A percentile compares a stretch with the other conserved stretches of the same genome.
Evolutionary conservation across 1,140 invertebrate species (phyloP).

Genomic region (Nomia melanderi): DNA sequence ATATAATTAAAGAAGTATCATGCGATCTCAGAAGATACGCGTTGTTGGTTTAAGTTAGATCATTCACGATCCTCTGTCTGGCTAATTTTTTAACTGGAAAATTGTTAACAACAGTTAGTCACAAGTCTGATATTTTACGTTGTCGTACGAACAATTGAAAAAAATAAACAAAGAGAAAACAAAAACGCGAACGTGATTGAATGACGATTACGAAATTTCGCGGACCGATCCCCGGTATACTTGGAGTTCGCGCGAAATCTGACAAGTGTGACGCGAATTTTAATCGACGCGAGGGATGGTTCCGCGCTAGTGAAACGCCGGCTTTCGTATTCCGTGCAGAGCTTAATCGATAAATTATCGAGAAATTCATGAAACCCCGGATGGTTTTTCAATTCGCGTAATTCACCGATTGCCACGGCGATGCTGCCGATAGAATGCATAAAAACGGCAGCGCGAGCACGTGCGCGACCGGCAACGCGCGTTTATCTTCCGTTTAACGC

Average conservation of each 20-base stretch:
- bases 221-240: slow-evolving; percentile 23
- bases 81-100: no score
- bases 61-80: no score
- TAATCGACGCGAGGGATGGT: slow-evolving; percentile 34
- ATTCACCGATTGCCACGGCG: slow-evolving; percentile 53
- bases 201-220: slow-evolving; percentile 31
- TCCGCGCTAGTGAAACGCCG: slow-evolving; percentile 4
- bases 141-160: no score
- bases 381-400: slow-evolving; percentile 58
- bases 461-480: not conserved
- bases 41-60: no score
- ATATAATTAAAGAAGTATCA: no score
- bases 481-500: slow-evolving; percentile 43
- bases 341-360: slow-evolving; percentile 70
- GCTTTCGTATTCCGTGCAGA: slow-evolving; percentile 59
- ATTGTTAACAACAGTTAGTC: no score
- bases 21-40: no score
- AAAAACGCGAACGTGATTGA: slow-evolving; percentile 8
- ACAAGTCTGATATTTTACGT: no score
- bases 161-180: not conserved
- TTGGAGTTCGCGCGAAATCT: slow-evolving; percentile 35
- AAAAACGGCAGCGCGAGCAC: slow-evolving; percentile 34
- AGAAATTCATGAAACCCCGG: slow-evolving; percentile 55
- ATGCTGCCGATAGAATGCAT: slow-evolving; percentile 36
- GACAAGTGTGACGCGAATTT: slow-evolving; percentile 58